Evolutionary conservation across 2,113 vertebrate genomes (phyloP), one percentile per base, ranked within the genome.

Genomic region (Nicator chloris): DNA sequence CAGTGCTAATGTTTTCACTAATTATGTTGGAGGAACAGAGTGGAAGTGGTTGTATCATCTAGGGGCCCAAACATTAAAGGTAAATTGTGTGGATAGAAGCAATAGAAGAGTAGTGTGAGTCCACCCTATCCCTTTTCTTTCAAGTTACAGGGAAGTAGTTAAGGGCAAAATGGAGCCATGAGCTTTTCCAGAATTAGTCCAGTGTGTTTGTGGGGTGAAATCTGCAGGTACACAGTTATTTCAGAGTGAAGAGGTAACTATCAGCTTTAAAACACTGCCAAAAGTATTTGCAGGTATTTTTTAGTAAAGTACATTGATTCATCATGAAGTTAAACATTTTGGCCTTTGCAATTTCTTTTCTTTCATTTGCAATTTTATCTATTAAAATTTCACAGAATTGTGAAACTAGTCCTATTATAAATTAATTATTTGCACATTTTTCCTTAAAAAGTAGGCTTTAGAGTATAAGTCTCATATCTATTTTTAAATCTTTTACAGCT

Each of bases 241-340:
- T 15, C 19, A 51, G n/a, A 54, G 40, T 11, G 37, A 97, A 90
- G 83, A 95, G 91, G 78, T 87, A 97, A 94, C 87, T 83, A 93
- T 39, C 82, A 92, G 80, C 78, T 96, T 97, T 73, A 88, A 97
- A 97, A 97, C 80, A 68, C 53, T 94, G 89, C 81, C 84, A 95
- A 94, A 95, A 97, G 89, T 95, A 92, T 90, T 95, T 86, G 78
- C 82, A 94, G 66, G 35, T 69, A 91, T 82, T 95, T 92, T 96
- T 95, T 87, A 96, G 86, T 73, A 44, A 97, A 93, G 47, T 57
- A 81, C 22, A 57, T 64, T 82, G 90, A 91, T n/a, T 56, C 81
- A 90, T 86, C 82, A 82, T 59, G 16, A 45, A 95, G 88, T 96
- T 96, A 86, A 92, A 61, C 33, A 68, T 73, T 88, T 75, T 82